Base-by-base conservation (phyloP, 2,797 vertebrate species). In the Prionace glauca region DNA sequence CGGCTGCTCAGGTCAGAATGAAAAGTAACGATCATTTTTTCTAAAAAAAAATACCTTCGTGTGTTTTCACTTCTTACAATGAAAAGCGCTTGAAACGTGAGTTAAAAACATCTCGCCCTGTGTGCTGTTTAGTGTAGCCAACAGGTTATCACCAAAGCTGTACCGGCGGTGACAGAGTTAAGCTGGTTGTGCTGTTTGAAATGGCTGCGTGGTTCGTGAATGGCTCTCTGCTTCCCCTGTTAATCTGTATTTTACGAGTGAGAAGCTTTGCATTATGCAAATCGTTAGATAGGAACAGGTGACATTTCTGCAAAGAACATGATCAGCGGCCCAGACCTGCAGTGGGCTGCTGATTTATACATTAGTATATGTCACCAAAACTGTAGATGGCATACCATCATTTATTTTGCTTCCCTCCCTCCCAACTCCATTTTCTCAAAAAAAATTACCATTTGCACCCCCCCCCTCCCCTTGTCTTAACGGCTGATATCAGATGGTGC, bases 241-340 rank as follows among this genome's bases (percentile, higher is more conserved):
- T 99, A 99, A 99, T 99, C 99, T 99, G 99, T 99, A 99, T 99
- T 99, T 99, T 99, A 99, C 99, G 98, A 99, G 98, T 99, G 99
- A 99, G 98, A 98, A 99, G 98, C 98, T 99, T 99, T 99, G 99
- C 98, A 99, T 99, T 99, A 99, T 99, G 99, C 99, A 99, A 99
- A 99, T 99, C 99, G 98, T 97, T 99, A 99, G 98, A 98, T 98
- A 98, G 99, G 99, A 99, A 99, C 99, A 99, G 99, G 99, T 99
- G 99, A 99, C 99, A 99, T 99, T 99, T 99, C 98, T 99, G 98
- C 97, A 98, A 97, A 97, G 98, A 98, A 98, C 98, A 98, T 97
- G 98, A 98, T 98, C 98, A 98, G 98, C 98, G 97, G 98, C 98
- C 98, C 97, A 97, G 96, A 98, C 98, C 97, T 97, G 98, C 98